These are phyloP conservation scores for Peromyscus leucopus DNA, from an alignment of 2,113 vertebrate genomes.

Conservation along the genomic window DNA sequence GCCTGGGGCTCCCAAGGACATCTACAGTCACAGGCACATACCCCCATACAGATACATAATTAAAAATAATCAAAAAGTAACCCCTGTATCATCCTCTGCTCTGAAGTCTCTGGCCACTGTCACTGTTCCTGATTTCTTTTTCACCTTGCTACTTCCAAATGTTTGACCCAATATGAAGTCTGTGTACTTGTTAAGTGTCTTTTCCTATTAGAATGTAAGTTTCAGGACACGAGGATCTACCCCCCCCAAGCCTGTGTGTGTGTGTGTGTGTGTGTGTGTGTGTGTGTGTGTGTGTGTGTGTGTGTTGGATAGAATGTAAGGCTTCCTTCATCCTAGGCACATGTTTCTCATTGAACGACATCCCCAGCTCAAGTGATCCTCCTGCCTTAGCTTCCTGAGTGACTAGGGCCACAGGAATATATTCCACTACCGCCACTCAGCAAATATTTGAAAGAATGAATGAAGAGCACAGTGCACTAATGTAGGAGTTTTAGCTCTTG, in stretches of 20 bases:
- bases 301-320: not conserved
- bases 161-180: not conserved
- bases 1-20: not conserved
- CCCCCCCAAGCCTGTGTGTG: no score
- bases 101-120: not conserved
- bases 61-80: not conserved
- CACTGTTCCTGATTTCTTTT: slow-evolving; percentile 30
- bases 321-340: not conserved
- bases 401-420: not conserved
- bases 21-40: not conserved
- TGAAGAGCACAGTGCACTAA: not conserved
- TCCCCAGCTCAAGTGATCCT: not conserved
- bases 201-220: slow-evolving; percentile 6
- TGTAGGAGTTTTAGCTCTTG: not conserved
- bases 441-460: slow-evolving; percentile 51
- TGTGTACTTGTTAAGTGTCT: slow-evolving; percentile 21
- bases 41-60: not conserved
- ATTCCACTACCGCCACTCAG: not conserved
- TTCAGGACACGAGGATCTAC: slow-evolving; percentile 18
- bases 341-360: not conserved
- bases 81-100: not conserved
- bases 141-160: slow-evolving; percentile 47
- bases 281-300: not conserved
- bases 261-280: not conserved
- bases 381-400: not conserved